Percentiles rank a stretch among this genome's conserved stretches.
Conservation (phyloP, 2,113 vertebrate genomes). For the Corythornis madagascariensis region DNA sequence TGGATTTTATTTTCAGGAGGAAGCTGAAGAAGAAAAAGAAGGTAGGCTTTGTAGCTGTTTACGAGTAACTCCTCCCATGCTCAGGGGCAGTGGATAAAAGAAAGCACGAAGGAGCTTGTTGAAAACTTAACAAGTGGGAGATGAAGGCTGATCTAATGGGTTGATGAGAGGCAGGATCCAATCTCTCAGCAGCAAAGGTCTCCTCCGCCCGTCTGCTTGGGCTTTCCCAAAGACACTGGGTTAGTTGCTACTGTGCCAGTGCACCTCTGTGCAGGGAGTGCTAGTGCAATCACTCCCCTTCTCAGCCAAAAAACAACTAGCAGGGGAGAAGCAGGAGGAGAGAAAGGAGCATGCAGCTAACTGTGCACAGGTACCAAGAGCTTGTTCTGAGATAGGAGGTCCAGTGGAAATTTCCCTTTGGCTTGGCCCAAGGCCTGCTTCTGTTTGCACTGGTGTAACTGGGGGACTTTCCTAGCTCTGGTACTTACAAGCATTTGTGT, state of each 20-base stretch:
- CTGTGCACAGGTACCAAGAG: neutral
- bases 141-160: neutral
- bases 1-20: neutral
- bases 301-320: neutral
- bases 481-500: accelerated
- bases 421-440: neutral
- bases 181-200: neutral
- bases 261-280: neutral
- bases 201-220: neutral
- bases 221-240: neutral
- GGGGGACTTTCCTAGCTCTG: neutral
- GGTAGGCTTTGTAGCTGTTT: neutral
- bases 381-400: neutral
- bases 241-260: neutral
- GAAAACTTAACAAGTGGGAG: neutral
- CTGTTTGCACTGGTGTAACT: neutral
- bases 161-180: neutral
- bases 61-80: constrained; percentile 41
- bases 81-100: constrained; percentile 19
- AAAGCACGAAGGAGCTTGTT: constrained; percentile 43
- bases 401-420: neutral
- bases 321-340: neutral
- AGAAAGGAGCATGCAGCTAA: neutral
- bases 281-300: neutral
- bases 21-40: neutral